A percentile compares a stretch with the other conserved stretches of the same genome.
Conservation (phyloP, 2,113 vertebrate species). For the Sphaerodactylus townsendi region DNA sequence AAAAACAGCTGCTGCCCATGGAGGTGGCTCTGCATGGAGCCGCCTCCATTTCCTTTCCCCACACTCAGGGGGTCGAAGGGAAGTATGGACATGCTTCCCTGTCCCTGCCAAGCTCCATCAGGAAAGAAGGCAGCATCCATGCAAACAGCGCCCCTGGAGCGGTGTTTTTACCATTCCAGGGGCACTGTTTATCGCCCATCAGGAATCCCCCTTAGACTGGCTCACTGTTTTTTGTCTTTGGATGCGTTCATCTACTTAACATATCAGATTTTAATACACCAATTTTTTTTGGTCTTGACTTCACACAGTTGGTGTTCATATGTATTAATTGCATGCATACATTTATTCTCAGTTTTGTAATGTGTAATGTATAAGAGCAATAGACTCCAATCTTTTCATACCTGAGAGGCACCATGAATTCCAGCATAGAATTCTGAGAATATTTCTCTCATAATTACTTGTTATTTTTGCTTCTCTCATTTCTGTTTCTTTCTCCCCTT, state of each 20-base stretch:
- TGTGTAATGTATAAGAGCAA: not conserved
- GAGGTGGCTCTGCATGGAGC: no score
- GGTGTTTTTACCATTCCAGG: no score
- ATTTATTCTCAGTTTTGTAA: not conserved
- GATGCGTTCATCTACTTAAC: not conserved
- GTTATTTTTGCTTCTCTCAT: no score
- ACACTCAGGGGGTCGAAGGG: no score
- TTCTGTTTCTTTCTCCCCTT: not conserved
- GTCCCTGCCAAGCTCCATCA: no score
- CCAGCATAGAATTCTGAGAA: not conserved
- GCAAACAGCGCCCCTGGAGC: no score
- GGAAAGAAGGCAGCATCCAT: no score
- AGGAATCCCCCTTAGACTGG: constrained; percentile 24
- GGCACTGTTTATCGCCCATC: no score
- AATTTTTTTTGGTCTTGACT: not conserved
- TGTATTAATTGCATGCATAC: not conserved
- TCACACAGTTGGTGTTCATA: not conserved
- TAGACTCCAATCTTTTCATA: not conserved
- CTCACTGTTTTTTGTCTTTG: constrained; percentile 27
- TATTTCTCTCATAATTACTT: not conserved
- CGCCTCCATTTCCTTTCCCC: no score
- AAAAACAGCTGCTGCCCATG: no score
- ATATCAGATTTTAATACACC: not conserved
- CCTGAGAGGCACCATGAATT: not conserved
- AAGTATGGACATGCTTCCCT: no score